phyloP scores from a whole-genome alignment of 2,113 vertebrate species.

The Seriola dumerili region DNA sequence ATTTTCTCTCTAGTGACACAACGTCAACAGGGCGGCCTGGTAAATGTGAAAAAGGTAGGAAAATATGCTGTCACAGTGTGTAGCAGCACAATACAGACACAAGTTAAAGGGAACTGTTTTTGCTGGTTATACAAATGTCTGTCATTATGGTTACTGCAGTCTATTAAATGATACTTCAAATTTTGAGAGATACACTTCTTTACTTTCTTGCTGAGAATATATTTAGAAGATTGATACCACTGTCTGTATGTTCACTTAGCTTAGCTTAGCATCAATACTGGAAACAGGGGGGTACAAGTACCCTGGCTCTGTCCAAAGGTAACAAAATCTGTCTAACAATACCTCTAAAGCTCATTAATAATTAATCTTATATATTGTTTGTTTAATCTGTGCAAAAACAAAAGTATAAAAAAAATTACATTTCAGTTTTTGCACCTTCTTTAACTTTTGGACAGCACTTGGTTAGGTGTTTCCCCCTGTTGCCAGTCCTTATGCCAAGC shows the following conservation, averaged over 20 bases:
- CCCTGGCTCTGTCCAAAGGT: too few species aligned
- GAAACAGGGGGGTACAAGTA: background rate
- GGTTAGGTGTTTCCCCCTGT: background rate
- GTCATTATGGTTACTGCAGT: background rate
- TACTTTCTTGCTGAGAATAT: background rate
- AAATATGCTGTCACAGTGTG: conserved; percentile 28
- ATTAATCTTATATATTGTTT: too few species aligned
- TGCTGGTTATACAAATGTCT: background rate
- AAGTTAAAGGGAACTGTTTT: conserved; percentile 1
- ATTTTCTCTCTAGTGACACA: conserved; percentile 50
- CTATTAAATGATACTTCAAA: conserved; percentile 6
- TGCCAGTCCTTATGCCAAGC: background rate
- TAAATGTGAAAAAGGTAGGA: background rate
- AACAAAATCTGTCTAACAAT: too few species aligned
- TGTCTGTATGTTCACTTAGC: background rate
- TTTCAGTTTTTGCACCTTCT: too few species aligned
- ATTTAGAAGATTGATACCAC: background rate
- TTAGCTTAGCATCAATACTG: background rate
- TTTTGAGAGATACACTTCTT: conserved; percentile 14
- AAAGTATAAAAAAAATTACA: too few species aligned
- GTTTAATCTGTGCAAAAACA: too few species aligned
- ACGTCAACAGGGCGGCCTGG: background rate
- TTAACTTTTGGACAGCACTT: too few species aligned
- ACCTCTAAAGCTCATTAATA: too few species aligned
- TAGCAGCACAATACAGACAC: conserved; percentile 5